Conservation (phyloP, 2,113 vertebrate genomes). For the Stigmatopora argus region DNA sequence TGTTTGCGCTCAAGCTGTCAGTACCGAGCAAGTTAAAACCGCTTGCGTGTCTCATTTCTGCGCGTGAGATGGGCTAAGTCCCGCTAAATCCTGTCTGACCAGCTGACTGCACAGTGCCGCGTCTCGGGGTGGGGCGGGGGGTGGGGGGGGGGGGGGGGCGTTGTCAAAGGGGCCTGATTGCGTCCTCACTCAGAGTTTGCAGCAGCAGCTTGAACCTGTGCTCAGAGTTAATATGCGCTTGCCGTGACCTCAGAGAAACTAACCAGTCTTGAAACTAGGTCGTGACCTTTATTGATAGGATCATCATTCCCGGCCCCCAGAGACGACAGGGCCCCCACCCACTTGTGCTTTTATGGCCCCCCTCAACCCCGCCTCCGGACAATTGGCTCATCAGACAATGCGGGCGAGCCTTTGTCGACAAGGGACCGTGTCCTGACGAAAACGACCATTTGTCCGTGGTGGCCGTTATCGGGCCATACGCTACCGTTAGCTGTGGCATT, state of each 20-base stretch:
- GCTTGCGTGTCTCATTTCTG: conserved; percentile 19
- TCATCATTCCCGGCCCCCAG: conserved; percentile 57
- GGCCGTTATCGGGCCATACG: conserved; percentile 6
- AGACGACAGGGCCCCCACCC: conserved; percentile 33
- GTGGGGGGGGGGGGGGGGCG: not conserved
- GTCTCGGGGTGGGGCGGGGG: not conserved
- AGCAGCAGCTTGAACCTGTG: conserved; percentile 49
- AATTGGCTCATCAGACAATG: conserved; percentile 57
- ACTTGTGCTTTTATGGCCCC: conserved; percentile 46
- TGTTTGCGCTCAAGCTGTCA: conserved; percentile 8
- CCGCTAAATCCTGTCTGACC: conserved; percentile 39
- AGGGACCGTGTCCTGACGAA: conserved; percentile 43
- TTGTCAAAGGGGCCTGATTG: not conserved
- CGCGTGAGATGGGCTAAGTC: conserved; percentile 37
- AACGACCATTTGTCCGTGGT: conserved; percentile 14
- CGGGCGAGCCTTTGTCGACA: conserved; percentile 52
- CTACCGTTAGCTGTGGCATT: conserved; percentile 27
- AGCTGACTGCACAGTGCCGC: conserved; percentile 28
- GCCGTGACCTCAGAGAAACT: conserved; percentile 49
- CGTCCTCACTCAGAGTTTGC: not conserved
- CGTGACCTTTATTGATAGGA: conserved; percentile 61
- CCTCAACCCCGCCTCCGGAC: not conserved
- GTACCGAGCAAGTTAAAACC: not conserved
- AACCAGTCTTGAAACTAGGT: conserved; percentile 52
- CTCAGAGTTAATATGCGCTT: conserved; percentile 46